Evolutionary conservation across 2,888 invertebrate genomes (phyloP).

Genomic region (Agrypnus murinus): DNA sequence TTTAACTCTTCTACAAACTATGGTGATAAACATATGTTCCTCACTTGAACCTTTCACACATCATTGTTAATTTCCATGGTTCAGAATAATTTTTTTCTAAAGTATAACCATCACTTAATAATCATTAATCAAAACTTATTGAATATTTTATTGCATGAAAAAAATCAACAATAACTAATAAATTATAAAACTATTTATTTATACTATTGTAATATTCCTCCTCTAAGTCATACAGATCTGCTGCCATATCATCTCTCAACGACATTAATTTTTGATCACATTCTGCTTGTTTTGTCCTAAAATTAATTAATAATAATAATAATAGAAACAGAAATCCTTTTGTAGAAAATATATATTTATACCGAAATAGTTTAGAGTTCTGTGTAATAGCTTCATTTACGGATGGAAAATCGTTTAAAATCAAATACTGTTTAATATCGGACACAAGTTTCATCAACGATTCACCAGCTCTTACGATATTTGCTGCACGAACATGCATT

Average conservation of each 20-base stretch:
- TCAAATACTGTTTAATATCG: conserved; percentile 98
- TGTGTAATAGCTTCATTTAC: conserved; percentile 98
- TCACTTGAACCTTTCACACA: too few relatives aligned
- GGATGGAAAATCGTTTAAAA: conserved; percentile 98
- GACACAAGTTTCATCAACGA: conserved; percentile 97
- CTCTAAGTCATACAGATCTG: conserved; percentile 93
- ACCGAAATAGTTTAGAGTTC: conserved; percentile 87
- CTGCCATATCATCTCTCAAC: conserved; percentile 94
- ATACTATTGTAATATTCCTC: conserved; percentile 94
- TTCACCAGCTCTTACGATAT: conserved; percentile 97
- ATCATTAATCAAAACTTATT: too few relatives aligned
- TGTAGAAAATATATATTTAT: conserved; percentile 37
- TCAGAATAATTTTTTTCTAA: too few relatives aligned
- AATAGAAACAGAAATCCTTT: not conserved
- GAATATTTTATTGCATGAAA: too few relatives aligned
- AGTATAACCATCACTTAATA: too few relatives aligned
- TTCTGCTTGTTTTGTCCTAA: conserved; percentile 90
- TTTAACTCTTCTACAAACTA: too few relatives aligned
- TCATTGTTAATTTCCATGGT: too few relatives aligned
- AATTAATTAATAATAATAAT: conserved; percentile 37
- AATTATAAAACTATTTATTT: conserved; percentile 79
- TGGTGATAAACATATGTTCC: too few relatives aligned
- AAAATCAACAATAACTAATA: too few relatives aligned
- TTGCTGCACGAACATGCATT: conserved; percentile 97
- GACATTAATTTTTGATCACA: conserved; percentile 95